Conservation (phyloP, 2,797 vertebrate genomes). For the Cheirogaleus major region DNA sequence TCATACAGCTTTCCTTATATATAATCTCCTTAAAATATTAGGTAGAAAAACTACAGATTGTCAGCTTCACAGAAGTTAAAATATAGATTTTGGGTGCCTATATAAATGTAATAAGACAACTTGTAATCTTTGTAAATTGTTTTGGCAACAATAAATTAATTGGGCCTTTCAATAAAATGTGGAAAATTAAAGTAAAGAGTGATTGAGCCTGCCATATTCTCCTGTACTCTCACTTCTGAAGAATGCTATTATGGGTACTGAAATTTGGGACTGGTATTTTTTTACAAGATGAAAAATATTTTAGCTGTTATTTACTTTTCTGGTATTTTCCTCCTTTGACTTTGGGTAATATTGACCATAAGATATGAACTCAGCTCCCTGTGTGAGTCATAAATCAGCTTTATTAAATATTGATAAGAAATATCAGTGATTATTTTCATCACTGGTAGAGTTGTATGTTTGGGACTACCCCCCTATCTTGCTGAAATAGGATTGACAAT, state of each 20-base stretch:
- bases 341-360: slow-evolving; percentile 8
- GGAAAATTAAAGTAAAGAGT: neutral
- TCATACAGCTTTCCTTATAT: neutral
- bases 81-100: neutral
- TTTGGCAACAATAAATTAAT: neutral
- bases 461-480: neutral
- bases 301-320: neutral
- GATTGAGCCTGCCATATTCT: neutral
- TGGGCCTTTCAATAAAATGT: neutral
- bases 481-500: neutral
- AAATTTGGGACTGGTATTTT: neutral
- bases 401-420: slow-evolving; percentile 34
- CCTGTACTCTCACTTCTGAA: neutral
- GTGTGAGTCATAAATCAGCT: slow-evolving; percentile 1
- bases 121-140: neutral
- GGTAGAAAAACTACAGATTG: neutral
- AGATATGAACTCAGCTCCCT: neutral
- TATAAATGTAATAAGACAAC: neutral
- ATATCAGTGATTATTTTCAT: neutral
- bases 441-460: neutral
- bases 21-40: neutral
- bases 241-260: neutral
- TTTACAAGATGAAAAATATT: neutral
- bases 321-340: neutral
- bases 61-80: neutral